Evolutionary conservation across 2,113 vertebrate species (phyloP).

Genomic region (Phycodurus eques): DNA sequence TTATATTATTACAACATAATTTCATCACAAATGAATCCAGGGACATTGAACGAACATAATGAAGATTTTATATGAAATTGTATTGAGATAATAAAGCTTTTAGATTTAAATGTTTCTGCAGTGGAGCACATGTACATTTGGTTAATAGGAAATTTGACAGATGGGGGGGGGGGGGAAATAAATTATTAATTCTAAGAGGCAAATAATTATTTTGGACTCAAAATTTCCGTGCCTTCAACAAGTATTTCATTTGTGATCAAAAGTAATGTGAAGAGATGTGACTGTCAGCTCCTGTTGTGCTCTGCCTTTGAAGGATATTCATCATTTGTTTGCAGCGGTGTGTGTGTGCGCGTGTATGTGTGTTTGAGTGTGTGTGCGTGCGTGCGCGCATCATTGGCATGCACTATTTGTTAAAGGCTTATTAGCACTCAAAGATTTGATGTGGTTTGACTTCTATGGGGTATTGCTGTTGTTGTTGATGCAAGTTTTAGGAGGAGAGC

Average conservation of each 20-base stretch:
- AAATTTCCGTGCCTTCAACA: conserved; percentile 19
- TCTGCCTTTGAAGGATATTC: conserved; percentile 22
- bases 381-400: background rate
- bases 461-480: conserved; percentile 8
- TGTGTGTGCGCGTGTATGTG: background rate
- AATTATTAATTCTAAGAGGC: conserved; percentile 18
- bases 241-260: conserved; percentile 36
- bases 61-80: conserved; percentile 17
- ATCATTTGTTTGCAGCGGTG: conserved; percentile 16
- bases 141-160: conserved; percentile 12
- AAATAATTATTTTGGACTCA: conserved; percentile 34
- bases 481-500: conserved; percentile 12
- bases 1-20: conserved; percentile 23
- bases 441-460: conserved; percentile 22
- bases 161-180: conserved; percentile 5
- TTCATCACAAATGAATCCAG: conserved; percentile 24
- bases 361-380: too few species aligned
- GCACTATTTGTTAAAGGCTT: conserved; percentile 13
- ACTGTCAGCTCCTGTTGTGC: conserved; percentile 29
- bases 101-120: conserved; percentile 8
- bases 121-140: conserved; percentile 26
- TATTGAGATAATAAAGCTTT: conserved; percentile 23
- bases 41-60: conserved; percentile 27
- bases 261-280: conserved; percentile 27
- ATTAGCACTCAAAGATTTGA: conserved; percentile 14